These are phyloP conservation scores for Zoanthus solanderi DNA, from an alignment of 92 coral and sea anemone species.

Conservation along the genomic window DNA sequence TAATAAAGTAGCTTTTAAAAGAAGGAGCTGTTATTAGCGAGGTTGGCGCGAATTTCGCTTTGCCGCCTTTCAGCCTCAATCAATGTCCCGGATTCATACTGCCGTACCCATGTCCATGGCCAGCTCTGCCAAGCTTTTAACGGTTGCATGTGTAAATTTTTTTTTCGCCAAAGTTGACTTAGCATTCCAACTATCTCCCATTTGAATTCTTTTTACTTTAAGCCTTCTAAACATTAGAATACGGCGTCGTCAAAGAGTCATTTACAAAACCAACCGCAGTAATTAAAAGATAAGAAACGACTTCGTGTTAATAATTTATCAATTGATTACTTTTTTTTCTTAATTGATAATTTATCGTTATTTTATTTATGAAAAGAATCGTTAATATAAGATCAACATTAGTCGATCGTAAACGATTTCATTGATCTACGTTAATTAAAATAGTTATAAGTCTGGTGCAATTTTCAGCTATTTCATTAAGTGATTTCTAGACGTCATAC, in stretches of 20 bases:
- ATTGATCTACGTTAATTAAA: not conserved
- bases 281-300: too few relatives aligned
- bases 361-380: not conserved
- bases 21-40: too few relatives aligned
- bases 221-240: not conserved
- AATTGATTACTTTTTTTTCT: not conserved
- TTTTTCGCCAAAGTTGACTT: not conserved
- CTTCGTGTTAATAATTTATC: too few relatives aligned
- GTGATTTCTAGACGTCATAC: not conserved
- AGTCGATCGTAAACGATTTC: not conserved
- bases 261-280: too few relatives aligned
- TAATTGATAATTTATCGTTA: not conserved
- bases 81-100: too few relatives aligned
- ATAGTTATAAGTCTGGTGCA: not conserved
- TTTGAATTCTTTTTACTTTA: not conserved
- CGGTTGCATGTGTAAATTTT: not conserved
- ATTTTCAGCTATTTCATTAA: not conserved
- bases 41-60: too few relatives aligned
- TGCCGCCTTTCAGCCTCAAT: too few relatives aligned
- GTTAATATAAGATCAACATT: not conserved
- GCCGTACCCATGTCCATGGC: too few relatives aligned
- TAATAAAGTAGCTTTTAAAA: too few relatives aligned
- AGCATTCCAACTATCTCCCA: not conserved
- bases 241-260: too few relatives aligned
- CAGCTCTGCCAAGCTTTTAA: too few relatives aligned